Conservation (phyloP, 1,140 invertebrate genomes). For the Dinoponera quadriceps region DNA sequence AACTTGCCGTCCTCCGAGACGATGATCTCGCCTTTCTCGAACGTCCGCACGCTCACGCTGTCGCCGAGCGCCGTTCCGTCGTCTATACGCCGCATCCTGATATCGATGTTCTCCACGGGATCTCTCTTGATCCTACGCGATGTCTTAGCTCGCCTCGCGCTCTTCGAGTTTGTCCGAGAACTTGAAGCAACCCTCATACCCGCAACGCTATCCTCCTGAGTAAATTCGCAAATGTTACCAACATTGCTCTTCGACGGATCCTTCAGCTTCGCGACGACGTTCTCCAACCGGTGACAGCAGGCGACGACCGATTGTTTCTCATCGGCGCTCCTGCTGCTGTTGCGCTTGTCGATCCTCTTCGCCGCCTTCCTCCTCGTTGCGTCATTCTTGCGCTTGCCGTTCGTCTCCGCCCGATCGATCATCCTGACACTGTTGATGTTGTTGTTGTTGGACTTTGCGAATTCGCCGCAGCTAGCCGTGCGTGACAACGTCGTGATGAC, state of each 20-base stretch:
- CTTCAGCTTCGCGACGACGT: conserved; percentile 26
- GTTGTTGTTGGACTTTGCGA: conserved; percentile 77
- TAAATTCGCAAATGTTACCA: conserved; percentile 81
- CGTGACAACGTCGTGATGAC: conserved; percentile 69
- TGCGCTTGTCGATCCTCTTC: conserved; percentile 57
- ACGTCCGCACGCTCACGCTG: conserved; percentile 77
- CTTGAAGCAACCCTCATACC: conserved; percentile 85
- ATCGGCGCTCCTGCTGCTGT: conserved; percentile 44
- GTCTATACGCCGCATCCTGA: conserved; percentile 50
- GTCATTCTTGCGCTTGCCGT: conserved; percentile 50
- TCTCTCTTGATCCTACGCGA: conserved; percentile 39
- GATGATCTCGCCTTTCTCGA: conserved; percentile 82
- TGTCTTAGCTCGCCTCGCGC: conserved; percentile 60
- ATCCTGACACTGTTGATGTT: conserved; percentile 29
- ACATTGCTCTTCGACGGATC: conserved; percentile 42
- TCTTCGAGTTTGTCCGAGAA: conserved; percentile 79
- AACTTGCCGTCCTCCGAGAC: conserved; percentile 82
- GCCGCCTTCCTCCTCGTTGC: conserved; percentile 23
- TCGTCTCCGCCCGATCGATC: conserved; percentile 27
- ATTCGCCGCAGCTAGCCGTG: conserved; percentile 79
- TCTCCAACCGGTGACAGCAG: conserved; percentile 45
- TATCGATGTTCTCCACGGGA: conserved; percentile 61
- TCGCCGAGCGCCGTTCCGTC: conserved; percentile 35
- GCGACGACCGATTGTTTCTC: conserved; percentile 54
- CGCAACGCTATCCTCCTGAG: conserved; percentile 83